A percentile compares a stretch with the other conserved stretches of the same genome.
These are phyloP conservation scores for Chunga burmeisteri DNA, from an alignment of 2,113 vertebrate species.

Conservation along the genomic window DNA sequence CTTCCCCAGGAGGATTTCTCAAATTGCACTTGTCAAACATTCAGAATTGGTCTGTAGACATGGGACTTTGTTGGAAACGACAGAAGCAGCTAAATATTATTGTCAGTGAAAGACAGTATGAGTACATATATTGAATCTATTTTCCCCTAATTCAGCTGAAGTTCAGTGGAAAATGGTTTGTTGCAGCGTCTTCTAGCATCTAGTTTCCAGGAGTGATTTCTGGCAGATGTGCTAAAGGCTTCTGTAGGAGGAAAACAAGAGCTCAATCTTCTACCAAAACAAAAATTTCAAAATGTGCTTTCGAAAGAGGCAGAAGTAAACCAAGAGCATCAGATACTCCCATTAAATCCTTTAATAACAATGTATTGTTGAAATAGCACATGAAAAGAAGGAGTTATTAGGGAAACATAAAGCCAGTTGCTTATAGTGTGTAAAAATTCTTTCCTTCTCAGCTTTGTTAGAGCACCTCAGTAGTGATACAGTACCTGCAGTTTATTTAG, in stretches of 20 bases:
- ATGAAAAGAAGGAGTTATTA: neutral
- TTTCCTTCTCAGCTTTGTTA: neutral
- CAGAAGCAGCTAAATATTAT: neutral
- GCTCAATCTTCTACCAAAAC: neutral
- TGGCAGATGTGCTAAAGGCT: conserved; percentile 4
- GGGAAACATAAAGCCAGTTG: neutral
- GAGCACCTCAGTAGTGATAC: no score
- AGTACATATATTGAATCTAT: neutral
- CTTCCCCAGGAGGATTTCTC: neutral
- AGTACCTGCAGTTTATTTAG: neutral
- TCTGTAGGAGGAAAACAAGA: neutral
- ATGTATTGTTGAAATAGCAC: neutral
- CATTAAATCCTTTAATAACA: neutral
- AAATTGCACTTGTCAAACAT: neutral
- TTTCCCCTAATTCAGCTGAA: neutral
- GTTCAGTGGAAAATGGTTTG: neutral
- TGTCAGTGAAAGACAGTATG: neutral
- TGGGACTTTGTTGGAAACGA: neutral
- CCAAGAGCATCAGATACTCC: neutral
- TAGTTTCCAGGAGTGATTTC: neutral
- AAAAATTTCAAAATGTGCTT: neutral
- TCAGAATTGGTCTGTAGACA: neutral
- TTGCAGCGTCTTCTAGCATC: neutral
- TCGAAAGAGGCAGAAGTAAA: neutral
- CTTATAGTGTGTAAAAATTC: neutral